phyloP scores from a whole-genome alignment of 2,113 vertebrate species.

The Zapornia atra region DNA sequence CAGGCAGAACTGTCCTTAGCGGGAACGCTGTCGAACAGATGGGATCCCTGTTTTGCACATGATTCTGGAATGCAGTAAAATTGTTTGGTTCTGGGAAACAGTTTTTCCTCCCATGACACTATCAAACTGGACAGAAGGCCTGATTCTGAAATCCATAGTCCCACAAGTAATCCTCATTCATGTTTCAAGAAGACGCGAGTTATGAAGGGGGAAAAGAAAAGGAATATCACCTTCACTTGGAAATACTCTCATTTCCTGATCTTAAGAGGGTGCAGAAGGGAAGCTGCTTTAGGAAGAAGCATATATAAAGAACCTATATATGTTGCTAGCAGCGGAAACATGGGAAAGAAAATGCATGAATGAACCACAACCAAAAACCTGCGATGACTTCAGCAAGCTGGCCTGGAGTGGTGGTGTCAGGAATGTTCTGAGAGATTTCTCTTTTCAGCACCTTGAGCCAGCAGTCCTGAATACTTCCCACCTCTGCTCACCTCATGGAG shows the following conservation, averaged over 20 bases:
- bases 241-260: slow-evolving; percentile 15
- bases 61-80: slow-evolving; percentile 73
- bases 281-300: neutral
- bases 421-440: neutral
- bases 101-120: slow-evolving; percentile 44
- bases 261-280: neutral
- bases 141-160: slow-evolving; percentile 13
- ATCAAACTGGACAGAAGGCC: slow-evolving; percentile 18
- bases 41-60: slow-evolving; percentile 56
- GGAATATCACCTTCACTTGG: neutral
- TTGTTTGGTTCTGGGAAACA: slow-evolving; percentile 66
- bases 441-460: neutral
- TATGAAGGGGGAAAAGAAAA: neutral
- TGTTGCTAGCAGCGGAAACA: neutral
- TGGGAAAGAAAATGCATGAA: neutral
- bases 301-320: neutral
- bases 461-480: neutral
- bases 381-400: neutral
- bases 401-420: neutral
- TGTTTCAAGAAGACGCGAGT: neutral
- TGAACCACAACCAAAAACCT: neutral
- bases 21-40: slow-evolving; percentile 58
- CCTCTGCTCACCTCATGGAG: neutral
- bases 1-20: neutral
- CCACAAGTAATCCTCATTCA: neutral